A percentile compares a stretch with the other conserved stretches of the same genome.
Conservation (phyloP, 2,888 invertebrate species). For the Stenchaetothrips biformis region DNA sequence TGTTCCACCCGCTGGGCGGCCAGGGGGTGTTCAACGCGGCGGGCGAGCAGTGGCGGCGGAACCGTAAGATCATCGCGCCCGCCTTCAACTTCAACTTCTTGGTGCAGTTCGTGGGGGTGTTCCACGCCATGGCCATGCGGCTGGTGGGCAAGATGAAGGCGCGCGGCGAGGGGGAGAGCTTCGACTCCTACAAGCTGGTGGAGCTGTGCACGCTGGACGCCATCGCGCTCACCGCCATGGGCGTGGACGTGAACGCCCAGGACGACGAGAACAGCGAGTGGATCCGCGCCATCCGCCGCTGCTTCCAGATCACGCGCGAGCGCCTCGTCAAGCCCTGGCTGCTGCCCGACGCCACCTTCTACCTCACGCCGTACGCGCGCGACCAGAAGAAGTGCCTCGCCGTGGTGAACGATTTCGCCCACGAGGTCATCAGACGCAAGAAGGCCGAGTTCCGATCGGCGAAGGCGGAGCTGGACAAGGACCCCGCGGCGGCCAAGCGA, state of each 20-base stretch:
- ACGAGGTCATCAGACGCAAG: conserved; percentile 26
- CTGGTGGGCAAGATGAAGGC: conserved; percentile 34
- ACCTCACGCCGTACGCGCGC: conserved; percentile 16
- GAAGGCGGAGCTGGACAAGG: neutral
- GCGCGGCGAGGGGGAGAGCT: neutral
- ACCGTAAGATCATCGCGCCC: conserved; percentile 36
- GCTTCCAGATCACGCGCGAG: conserved; percentile 29
- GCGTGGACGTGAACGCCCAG: conserved; percentile 33
- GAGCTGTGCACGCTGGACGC: conserved; percentile 29
- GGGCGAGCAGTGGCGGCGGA: conserved; percentile 34
- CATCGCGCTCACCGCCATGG: conserved; percentile 34
- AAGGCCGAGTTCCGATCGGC: conserved; percentile 17
- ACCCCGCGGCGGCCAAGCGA: neutral
- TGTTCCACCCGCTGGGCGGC: conserved; percentile 7
- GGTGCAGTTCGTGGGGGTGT: conserved; percentile 36
- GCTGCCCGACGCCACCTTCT: conserved; percentile 32
- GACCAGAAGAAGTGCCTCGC: conserved; percentile 26
- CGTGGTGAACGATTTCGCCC: conserved; percentile 21
- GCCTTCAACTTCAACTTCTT: conserved; percentile 37
- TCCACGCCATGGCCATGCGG: conserved; percentile 33
- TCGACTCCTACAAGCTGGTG: conserved; percentile 25
- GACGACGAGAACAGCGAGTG: conserved; percentile 28
- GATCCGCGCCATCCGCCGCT: conserved; percentile 28
- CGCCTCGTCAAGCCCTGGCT: conserved; percentile 33
- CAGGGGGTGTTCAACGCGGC: conserved; percentile 8